Conservation (phyloP, 2,888 invertebrate species). For the Thymelicus sylvestris region DNA sequence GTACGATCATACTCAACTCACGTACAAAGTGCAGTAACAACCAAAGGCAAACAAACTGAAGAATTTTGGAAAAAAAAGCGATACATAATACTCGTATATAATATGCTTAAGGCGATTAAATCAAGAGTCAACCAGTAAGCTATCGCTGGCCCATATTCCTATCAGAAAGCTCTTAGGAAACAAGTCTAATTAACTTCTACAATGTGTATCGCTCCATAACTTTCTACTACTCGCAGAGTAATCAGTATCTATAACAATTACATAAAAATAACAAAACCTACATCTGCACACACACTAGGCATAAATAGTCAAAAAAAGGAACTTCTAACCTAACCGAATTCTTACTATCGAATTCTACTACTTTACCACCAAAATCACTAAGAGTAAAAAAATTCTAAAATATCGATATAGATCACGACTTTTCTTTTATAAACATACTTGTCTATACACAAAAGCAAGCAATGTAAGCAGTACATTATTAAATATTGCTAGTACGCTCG, state of each 20-base stretch:
- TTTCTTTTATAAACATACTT: fast-evolving
- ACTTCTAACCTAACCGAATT: conserved; percentile 45
- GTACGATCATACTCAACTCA: too few species aligned
- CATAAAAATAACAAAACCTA: conserved; percentile 50
- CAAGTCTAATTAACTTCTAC: conserved; percentile 18
- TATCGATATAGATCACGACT: conserved; percentile 49
- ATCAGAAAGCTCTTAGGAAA: conserved; percentile 8
- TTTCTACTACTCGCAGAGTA: conserved; percentile 53
- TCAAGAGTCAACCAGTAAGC: too few species aligned
- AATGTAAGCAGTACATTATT: conserved; percentile 43
- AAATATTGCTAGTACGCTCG: neutral
- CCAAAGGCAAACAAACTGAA: too few species aligned
- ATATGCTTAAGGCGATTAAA: too few species aligned
- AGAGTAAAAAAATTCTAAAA: conserved; percentile 16
- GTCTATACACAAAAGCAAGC: conserved; percentile 38
- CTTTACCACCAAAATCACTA: neutral
- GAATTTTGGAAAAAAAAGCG: too few species aligned
- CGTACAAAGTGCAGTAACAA: too few species aligned
- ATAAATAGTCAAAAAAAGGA: conserved; percentile 61
- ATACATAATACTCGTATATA: too few species aligned
- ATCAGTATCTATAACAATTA: conserved; percentile 38
- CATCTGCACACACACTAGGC: conserved; percentile 42
- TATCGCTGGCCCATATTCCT: neutral
- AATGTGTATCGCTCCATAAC: conserved; percentile 40
- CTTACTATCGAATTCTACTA: conserved; percentile 54